Percentiles rank a stretch among this genome's conserved stretches.
phyloP scores from a whole-genome alignment of 2,113 vertebrate genomes.

The Panurus biarmicus region DNA sequence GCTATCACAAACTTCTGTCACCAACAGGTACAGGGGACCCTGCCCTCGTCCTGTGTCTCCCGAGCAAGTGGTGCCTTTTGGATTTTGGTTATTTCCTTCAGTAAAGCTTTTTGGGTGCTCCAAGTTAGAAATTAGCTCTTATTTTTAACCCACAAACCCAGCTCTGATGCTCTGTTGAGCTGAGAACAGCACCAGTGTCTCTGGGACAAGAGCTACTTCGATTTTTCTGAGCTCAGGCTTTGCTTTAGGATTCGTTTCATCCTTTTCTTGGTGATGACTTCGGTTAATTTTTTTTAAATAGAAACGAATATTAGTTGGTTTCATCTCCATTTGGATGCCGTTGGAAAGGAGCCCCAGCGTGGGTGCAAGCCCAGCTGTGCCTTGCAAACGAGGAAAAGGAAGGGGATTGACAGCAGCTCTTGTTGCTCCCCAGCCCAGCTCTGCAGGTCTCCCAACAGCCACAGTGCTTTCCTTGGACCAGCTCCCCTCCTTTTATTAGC shows the following conservation, averaged over 20 bases:
- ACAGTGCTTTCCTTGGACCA: conserved; percentile 67
- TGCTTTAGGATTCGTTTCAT: neutral
- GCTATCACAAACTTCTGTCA: neutral
- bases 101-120: neutral
- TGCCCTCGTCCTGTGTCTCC: neutral
- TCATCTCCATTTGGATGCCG: neutral
- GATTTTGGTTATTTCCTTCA: neutral
- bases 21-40: neutral
- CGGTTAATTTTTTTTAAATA: neutral
- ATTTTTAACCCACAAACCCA: neutral
- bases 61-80: neutral
- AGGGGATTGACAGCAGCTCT: conserved; percentile 37
- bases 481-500: conserved; percentile 63
- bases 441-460: conserved; percentile 35
- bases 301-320: neutral
- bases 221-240: neutral
- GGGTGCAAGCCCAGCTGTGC: neutral
- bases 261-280: neutral
- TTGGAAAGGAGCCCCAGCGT: neutral
- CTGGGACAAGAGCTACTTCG: neutral
- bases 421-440: conserved; percentile 26
- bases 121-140: neutral
- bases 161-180: neutral
- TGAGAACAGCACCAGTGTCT: neutral
- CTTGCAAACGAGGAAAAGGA: neutral